Evolutionary conservation across 2,888 invertebrate genomes (phyloP), one percentile per base, ranked within the genome.

Genomic region (Hirtodrosophila confusa): DNA sequence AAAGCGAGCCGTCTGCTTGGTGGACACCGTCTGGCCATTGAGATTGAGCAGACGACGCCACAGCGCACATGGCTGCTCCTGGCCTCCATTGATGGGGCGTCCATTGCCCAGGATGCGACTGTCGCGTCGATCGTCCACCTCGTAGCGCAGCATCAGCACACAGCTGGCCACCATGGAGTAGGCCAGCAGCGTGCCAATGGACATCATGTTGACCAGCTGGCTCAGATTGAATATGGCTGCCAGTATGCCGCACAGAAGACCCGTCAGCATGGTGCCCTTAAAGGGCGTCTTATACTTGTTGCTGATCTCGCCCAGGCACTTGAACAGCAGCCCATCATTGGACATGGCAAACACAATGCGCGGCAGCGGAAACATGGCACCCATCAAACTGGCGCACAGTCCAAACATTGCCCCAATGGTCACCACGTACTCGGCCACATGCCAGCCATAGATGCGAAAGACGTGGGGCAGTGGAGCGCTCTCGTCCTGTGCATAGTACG

Each of bases 291-390:
- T 95, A 88, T 95, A 97, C 71, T 93, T 93, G 24, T 93, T 93
- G 91, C 94, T 94, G 6, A 97, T 95, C 64, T 93, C 93, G 0
- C 96, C 96, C 90, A 97, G 92, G 91, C 94, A 95, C 68, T 93
- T 92, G 92, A 96, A 98, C 78, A 98, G 93, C 24, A 98, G 92
- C 0, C 97, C 97, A 90, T 98, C 97, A 8, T 94, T 93, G 0
- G 97, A 94, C 97, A 98, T 97, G 27, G 97, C 96, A 91, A 97
- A 97, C 48, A 97, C 95, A 50, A 97, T 95, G 68, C 97, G 93
- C 0, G 97, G 97, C 41, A 97, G 91, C 0, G 97, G 96, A 89
- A 96, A 97, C 93, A 97, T 96, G 0, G 96, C 95, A 3, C 97
- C 97, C 83, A 97, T 93, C 51, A 97, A 92, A 88, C 96, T 97